Base-by-base conservation (phyloP, 2,888 invertebrate genomes). In the Julus scandinavius region DNA sequence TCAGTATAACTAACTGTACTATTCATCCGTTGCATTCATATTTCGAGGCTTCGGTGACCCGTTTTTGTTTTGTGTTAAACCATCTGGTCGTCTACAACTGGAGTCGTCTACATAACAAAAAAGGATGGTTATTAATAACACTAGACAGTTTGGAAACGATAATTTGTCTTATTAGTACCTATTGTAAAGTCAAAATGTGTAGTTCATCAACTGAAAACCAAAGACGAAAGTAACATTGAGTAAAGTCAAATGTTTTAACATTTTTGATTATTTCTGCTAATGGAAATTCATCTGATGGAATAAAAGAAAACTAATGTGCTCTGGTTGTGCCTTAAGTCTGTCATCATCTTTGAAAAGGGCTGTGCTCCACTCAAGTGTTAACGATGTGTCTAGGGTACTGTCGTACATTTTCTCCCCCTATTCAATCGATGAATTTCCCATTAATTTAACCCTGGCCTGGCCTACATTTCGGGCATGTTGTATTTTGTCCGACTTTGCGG, bases 341-440 rank as follows among this genome's bases (percentile, higher is more conserved):
- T 29, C 29, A 29, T 49, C 49, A 6, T 49, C 49, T 49, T 49
- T 13, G 49, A 9, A 11, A 54, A 54, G 6, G 54, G 54, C 54
- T 13, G 3, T 54, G 54, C 54, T 9, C 54, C 54, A 54, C 15
- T 54, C 29, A 17, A 11, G 54, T 54, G 11, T 13, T 54, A 54
- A 54, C 54, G 54, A 54, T 54, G 54, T 17, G 54, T 6, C 54
- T 54, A 63, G 63, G 63, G 63, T 63, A 63, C 63, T 63, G 63
- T 63, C 17, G n/a, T 17, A 45, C 45, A 45, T 17, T 6, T 63
- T 17, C n/a, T 17, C 11, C 54, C 17, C 54, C 17, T 11, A n/a
- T 20, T 15, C 63, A 63, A 63, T 63, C 63, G 63, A 63, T 63
- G 63, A 63, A 63, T n/a, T 63, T 63, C 63, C 17, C 63, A 63